Base-by-base conservation (phyloP, 2,888 invertebrate genomes). In the Syritta pipiens region DNA sequence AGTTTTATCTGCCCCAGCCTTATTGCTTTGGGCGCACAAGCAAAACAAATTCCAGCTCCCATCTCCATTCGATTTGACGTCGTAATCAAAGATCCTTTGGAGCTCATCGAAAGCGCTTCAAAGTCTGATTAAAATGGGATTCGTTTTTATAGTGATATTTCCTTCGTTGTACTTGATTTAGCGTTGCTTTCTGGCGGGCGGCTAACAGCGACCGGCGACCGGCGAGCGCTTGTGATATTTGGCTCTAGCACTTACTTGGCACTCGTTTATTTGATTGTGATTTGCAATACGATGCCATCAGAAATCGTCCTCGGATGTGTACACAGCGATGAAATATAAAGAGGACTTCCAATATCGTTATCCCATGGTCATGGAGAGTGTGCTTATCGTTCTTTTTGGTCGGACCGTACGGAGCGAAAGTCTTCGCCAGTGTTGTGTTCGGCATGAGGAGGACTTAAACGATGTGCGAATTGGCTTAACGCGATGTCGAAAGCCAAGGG, bases 61-160 rank as follows among this genome's bases (percentile, higher is more conserved):
- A 62, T 79, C 74, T 79, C 46, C 60, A 74, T 67, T 79, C 74
- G 74, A 79, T 79, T 74, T 79, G 74, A 79, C 62, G 74, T 79
- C 20, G 74, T 67, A 79, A 79, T 79, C 74, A 79, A 79, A 79
- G 74, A 67, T 74, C 74, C 62, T 74, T 79, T 74, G 67, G 74
- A 74, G 79, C 74, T 79, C 79, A 79, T 74, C 74, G 67, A 74
- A 79, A 79, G 67, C 74, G 74, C 67, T 79, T 79, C 74, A 74
- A 74, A 79, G 79, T 68, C 74, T 74, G 74, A 79, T 79, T 74
- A 79, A 79, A 79, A 74, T 74, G 74, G 74, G 74, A 67, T 79
- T 79, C 74, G 74, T 74, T 79, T 74, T 79, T 67, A 74, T 74
- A 60, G 67, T 67, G 67, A 68, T 79, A 68, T 79, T 72, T 79